Conservation (phyloP, 2,113 vertebrate genomes). For the Beaufortia kweichowensis region DNA sequence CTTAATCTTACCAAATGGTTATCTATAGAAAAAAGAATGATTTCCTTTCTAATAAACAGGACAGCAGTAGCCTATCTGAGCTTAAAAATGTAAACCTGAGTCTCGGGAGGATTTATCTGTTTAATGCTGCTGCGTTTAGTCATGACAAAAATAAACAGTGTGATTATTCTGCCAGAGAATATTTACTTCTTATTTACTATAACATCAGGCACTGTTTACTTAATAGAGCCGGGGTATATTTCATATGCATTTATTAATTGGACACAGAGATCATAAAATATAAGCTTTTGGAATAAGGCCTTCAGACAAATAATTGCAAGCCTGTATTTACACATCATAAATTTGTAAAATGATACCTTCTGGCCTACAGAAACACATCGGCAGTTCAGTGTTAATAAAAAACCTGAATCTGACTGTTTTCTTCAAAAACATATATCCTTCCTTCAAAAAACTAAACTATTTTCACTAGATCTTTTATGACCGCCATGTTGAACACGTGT, state of each 20-base stretch:
- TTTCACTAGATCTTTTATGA: no score
- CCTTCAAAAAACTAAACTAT: no score
- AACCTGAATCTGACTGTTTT: no score
- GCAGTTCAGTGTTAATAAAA: no score
- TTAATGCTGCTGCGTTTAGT: background rate
- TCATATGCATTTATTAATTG: conserved; percentile 12
- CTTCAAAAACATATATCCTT: no score
- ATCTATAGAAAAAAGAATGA: background rate
- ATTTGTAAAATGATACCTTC: no score
- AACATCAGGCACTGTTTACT: background rate
- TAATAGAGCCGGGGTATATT: conserved; percentile 14
- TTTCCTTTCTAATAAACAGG: background rate
- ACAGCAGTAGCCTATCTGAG: background rate
- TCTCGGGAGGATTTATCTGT: background rate
- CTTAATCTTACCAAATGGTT: background rate
- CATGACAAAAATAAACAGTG: conserved; percentile 1
- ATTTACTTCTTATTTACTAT: conserved; percentile 29
- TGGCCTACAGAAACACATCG: no score
- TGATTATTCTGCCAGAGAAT: conserved; percentile 6
- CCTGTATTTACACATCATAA: background rate
- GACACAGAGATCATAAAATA: conserved; percentile 13
- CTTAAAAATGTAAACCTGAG: background rate
- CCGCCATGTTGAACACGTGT: no score
- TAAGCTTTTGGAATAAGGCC: background rate
- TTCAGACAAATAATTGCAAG: background rate